phyloP scores from a whole-genome alignment of 2,797 vertebrate species.

The Potorous gilbertii region DNA sequence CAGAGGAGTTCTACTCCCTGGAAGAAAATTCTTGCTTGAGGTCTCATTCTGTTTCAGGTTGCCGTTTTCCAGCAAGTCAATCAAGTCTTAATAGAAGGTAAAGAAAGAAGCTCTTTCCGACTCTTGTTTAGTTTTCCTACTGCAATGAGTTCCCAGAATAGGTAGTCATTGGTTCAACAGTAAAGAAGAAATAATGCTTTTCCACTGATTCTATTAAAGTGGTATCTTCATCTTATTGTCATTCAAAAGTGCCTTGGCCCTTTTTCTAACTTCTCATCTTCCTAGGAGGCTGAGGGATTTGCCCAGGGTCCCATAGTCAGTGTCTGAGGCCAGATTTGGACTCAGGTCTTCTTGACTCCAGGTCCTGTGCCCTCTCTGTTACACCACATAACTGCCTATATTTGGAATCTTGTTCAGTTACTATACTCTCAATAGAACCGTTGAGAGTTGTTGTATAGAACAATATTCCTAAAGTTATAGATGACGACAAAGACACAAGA shows the following conservation, averaged over 20 bases:
- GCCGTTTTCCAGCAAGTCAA: constrained; percentile 47
- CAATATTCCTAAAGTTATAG: not conserved
- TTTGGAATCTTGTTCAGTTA: not conserved
- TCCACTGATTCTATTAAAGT: not conserved
- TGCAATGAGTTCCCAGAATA: not conserved
- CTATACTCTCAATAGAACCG: not conserved
- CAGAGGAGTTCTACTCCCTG: not conserved
- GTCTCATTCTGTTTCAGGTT: constrained; percentile 34
- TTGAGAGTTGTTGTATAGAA: not conserved
- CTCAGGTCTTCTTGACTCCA: not conserved
- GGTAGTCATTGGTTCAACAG: not conserved
- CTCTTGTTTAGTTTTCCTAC: not conserved
- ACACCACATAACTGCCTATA: not conserved
- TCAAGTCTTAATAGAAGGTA: not conserved
- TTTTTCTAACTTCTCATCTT: not conserved
- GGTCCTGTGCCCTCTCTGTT: not conserved
- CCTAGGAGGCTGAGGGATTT: constrained; percentile 12
- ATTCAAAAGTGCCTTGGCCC: not conserved
- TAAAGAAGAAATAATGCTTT: not conserved
- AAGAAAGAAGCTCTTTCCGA: not conserved
- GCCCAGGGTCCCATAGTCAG: not conserved
- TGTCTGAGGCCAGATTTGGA: not conserved
- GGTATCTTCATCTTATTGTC: not conserved
- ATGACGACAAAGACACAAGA: not conserved
- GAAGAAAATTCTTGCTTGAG: not conserved